These are phyloP conservation scores for Leptinotarsa lineolata DNA, from an alignment of 1,140 invertebrate genomes.

Conservation along the genomic window DNA sequence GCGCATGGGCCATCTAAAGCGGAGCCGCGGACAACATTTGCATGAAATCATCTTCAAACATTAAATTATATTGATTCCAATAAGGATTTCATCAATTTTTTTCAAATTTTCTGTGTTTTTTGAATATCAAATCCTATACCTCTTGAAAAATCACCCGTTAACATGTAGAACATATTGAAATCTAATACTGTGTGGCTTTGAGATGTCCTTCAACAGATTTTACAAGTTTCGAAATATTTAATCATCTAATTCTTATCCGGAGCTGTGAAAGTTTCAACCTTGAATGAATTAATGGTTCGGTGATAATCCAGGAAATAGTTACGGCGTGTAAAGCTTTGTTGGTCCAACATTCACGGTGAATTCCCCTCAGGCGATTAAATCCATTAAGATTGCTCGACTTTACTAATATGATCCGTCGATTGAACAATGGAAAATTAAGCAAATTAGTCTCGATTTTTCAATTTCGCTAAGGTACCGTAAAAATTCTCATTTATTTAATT, in stretches of 20 bases:
- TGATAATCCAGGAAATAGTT: conserved; percentile 1
- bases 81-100: too few species aligned
- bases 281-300: neutral
- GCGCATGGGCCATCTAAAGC: too few species aligned
- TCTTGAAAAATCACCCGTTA: too few species aligned
- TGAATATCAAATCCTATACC: too few species aligned
- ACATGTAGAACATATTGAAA: too few species aligned
- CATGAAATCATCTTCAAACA: too few species aligned
- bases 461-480: conserved; percentile 35
- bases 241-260: neutral
- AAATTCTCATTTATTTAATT: conserved; percentile 50
- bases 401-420: conserved; percentile 1
- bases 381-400: conserved; percentile 3
- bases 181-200: too few species aligned
- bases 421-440: conserved; percentile 40
- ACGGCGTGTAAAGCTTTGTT: neutral
- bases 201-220: too few species aligned
- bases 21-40: too few species aligned
- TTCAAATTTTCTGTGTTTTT: too few species aligned
- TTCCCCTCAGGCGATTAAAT: neutral
- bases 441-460: conserved; percentile 28
- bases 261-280: conserved; percentile 1
- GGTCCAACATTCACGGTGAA: neutral
- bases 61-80: too few species aligned
- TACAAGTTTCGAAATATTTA: neutral